These are phyloP conservation scores for Semnornis frantzii DNA, from an alignment of 2,113 vertebrate species.

Conservation along the genomic window DNA sequence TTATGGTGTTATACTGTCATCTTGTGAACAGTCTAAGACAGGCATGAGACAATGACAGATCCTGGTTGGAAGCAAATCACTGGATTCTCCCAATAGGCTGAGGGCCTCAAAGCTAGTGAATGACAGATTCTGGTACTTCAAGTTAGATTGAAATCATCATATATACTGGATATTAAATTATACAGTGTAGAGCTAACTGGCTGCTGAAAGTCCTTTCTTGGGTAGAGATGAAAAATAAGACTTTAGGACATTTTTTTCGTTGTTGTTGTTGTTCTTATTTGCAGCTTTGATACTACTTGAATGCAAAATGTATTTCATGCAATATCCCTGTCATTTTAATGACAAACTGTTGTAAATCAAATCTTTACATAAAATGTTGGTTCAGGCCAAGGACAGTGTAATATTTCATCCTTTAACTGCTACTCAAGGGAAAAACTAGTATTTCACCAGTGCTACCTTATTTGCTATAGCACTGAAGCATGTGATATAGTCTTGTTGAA, in stretches of 20 bases:
- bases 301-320: not conserved
- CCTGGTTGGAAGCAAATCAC: not conserved
- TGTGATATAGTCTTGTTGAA: not conserved
- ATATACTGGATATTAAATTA: not conserved
- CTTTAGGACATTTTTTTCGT: not conserved
- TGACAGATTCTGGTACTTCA: not conserved
- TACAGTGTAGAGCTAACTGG: not conserved
- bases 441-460: not conserved
- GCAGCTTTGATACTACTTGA: not conserved
- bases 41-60: not conserved
- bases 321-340: not conserved
- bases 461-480: not conserved
- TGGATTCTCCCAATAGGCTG: not conserved
- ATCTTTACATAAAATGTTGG: not conserved
- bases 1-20: slow-evolving; percentile 35
- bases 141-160: not conserved
- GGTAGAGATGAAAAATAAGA: not conserved
- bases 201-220: not conserved
- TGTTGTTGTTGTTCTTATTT: not conserved
- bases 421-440: not conserved
- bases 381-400: not conserved
- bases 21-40: slow-evolving; percentile 28
- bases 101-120: not conserved
- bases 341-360: not conserved
- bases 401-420: not conserved